These are phyloP conservation scores for Epinotia bilunana DNA, from an alignment of 2,888 invertebrate genomes.

Conservation along the genomic window DNA sequence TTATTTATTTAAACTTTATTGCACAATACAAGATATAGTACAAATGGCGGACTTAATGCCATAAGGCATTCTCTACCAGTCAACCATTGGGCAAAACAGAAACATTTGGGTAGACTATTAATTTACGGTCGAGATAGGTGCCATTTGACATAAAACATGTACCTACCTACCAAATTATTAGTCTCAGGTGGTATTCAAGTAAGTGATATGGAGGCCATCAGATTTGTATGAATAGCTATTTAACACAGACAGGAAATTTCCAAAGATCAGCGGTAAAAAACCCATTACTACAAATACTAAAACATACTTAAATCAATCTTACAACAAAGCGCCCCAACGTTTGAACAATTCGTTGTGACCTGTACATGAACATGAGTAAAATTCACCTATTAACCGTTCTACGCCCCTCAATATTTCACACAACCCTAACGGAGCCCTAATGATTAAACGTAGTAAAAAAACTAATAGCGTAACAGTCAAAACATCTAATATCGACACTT, in stretches of 20 bases:
- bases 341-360: neutral
- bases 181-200: too few species aligned
- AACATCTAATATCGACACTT: slow-evolving; percentile 70
- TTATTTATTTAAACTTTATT: too few species aligned
- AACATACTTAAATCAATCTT: neutral
- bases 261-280: neutral
- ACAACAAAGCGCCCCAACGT: slow-evolving; percentile 2
- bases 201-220: too few species aligned
- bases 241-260: too few species aligned
- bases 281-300: neutral
- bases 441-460: slow-evolving; percentile 61
- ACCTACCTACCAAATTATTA: too few species aligned
- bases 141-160: neutral
- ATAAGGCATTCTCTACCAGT: too few species aligned
- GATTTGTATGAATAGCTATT: too few species aligned
- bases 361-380: slow-evolving; percentile 9
- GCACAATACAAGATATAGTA: too few species aligned
- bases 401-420: slow-evolving; percentile 47
- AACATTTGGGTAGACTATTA: too few species aligned
- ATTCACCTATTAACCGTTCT: slow-evolving; percentile 43
- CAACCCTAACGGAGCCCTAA: slow-evolving; percentile 57
- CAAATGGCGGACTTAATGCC: too few species aligned
- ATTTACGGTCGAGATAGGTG: too few species aligned
- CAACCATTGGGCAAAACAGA: too few species aligned
- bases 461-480: slow-evolving; percentile 55